These are phyloP conservation scores for Apeltes quadracus DNA, from an alignment of 2,113 vertebrate genomes.

Conservation along the genomic window DNA sequence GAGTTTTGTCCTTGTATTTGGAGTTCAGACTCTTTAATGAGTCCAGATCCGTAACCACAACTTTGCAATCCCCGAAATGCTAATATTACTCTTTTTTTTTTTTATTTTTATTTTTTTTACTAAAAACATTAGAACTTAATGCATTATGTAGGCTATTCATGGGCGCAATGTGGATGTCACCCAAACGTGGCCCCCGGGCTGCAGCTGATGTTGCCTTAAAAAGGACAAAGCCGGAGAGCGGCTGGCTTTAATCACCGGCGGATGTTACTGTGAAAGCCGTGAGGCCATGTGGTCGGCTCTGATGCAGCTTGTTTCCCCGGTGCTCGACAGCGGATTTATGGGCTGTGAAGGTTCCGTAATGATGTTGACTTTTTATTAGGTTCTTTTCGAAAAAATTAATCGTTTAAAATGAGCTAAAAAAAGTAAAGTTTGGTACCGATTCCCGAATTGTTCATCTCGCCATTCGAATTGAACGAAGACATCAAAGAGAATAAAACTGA, in stretches of 20 bases:
- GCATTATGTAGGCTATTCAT: constrained; percentile 4
- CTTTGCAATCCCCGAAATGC: neutral
- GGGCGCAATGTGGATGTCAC: constrained; percentile 24
- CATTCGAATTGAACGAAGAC: neutral
- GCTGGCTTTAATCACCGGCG: constrained; percentile 63
- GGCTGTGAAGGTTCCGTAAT: constrained; percentile 23
- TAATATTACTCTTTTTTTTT: neutral
- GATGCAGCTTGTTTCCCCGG: constrained; percentile 3
- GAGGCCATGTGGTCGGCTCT: constrained; percentile 38
- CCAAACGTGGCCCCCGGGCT: constrained; percentile 37
- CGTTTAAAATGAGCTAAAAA: neutral
- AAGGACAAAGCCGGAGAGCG: constrained; percentile 58
- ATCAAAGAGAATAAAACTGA: neutral
- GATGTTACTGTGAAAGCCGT: constrained; percentile 63
- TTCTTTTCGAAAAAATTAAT: constrained; percentile 18
- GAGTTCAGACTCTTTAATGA: constrained; percentile 23
- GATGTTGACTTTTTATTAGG: constrained; percentile 10
- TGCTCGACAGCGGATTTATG: constrained; percentile 24
- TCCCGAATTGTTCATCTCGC: neutral
- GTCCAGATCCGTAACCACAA: constrained; percentile 30
- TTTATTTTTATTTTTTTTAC: neutral
- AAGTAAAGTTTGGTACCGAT: neutral
- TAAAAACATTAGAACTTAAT: neutral
- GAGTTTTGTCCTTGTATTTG: constrained; percentile 57
- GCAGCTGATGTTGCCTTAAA: constrained; percentile 52